These are phyloP conservation scores for Eupithecia insigniata DNA, from an alignment of 2,888 invertebrate species.

Conservation along the genomic window DNA sequence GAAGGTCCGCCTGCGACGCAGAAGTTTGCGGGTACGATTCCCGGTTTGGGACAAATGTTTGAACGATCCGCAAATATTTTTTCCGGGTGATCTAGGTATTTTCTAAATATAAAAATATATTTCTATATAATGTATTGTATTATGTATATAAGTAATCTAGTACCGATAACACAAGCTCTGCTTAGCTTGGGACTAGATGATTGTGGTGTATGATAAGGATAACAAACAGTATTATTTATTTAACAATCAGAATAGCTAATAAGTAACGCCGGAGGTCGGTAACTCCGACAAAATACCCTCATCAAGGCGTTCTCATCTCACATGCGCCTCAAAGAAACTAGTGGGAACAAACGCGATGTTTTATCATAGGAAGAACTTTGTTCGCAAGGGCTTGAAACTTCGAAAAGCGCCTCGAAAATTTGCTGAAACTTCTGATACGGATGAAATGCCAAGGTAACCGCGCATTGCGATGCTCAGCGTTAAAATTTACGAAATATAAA, in stretches of 20 bases:
- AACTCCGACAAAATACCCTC: neutral
- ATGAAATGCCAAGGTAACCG: neutral
- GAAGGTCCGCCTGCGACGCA: too few relatives aligned
- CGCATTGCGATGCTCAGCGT: neutral
- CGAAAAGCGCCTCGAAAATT: neutral
- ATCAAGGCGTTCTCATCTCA: neutral
- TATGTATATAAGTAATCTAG: too few relatives aligned
- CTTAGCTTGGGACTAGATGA: neutral
- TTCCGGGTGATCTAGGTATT: too few relatives aligned
- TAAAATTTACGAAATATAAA: neutral
- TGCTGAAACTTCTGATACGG: neutral
- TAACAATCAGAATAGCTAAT: neutral
- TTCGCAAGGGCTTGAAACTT: neutral
- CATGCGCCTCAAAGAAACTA: neutral
- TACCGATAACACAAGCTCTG: neutral
- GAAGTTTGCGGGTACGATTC: too few relatives aligned
- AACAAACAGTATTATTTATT: neutral
- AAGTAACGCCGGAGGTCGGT: neutral
- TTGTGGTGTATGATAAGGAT: neutral
- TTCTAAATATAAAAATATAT: too few relatives aligned
- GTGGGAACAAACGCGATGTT: neutral
- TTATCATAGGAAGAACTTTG: neutral
- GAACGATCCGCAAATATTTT: too few relatives aligned
- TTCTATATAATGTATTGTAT: too few relatives aligned
- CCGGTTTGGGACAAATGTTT: too few relatives aligned